Evolutionary conservation across 2,113 vertebrate species (phyloP), one percentile per base, ranked within the genome.

Genomic region (Corydoras sp.): DNA sequence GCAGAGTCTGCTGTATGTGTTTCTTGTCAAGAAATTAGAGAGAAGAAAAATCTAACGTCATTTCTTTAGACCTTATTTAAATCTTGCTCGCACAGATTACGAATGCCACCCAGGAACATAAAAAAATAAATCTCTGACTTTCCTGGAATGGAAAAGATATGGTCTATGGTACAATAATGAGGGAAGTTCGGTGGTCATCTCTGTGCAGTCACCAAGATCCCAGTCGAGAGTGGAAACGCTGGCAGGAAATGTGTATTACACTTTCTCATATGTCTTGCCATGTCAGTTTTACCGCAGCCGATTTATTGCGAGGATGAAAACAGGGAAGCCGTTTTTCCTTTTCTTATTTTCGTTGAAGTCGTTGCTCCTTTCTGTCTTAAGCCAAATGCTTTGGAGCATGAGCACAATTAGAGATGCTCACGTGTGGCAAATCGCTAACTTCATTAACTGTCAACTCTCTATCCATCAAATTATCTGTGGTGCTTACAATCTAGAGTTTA

Each of bases 251-350:
- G 11, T 49, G 13, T 62, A 35, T 60, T 68, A 55, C 68, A 74
- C 58, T 67, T 74, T 68, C 71, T 76, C 65, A 68, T 61, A 71
- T 70, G 29, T 60, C 74, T 59, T 71, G 68, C 68, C 72, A 71
- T 77, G 75, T 71, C 65, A 58, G 49, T 71, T 71, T 71, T 71
- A 65, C 71, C 65, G 53, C 65, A 73, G 31, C 63, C 69, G 59
- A 66, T 68, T 80, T 76, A 79, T 69, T 69, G 58, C 77, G 48
- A 62, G 62, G 58, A 79, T 73, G 65, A 72, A 79, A 79, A 76
- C 18, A 73, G 70, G 73, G 66, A 76, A 73, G 73, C 71, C 68
- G 61, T 75, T 75, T 72, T 76, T 69, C 58, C 51, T 68, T 31
- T 35, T 49, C 15, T 32, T 15, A 35, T 43, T 56, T 18, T 68